phyloP scores from a whole-genome alignment of 2,888 invertebrate genomes.

The Himalopsyche japonica region DNA sequence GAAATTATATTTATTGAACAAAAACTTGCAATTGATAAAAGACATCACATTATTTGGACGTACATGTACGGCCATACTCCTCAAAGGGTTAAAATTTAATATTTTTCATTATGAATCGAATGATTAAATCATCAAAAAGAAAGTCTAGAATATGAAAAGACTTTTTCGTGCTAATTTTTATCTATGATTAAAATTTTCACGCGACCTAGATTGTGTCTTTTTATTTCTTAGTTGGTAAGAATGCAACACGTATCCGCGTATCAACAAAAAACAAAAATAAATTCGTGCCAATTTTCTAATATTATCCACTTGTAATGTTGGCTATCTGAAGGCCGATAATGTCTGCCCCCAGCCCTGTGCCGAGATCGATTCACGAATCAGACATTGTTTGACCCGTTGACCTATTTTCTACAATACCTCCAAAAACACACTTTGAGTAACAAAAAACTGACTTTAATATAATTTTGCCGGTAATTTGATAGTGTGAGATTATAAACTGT shows the following conservation, averaged over 20 bases:
- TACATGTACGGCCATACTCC: too few relatives aligned
- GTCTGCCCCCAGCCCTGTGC: background rate
- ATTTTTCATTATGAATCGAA: too few relatives aligned
- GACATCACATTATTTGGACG: too few relatives aligned
- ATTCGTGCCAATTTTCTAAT: background rate
- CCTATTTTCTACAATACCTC: background rate
- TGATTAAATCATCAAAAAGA: too few relatives aligned
- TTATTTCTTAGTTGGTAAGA: background rate
- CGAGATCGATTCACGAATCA: background rate
- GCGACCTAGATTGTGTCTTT: background rate
- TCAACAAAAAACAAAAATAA: background rate
- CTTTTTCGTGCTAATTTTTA: too few relatives aligned
- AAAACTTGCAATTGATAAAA: too few relatives aligned
- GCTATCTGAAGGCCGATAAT: background rate
- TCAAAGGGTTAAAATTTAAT: too few relatives aligned
- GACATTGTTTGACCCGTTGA: background rate
- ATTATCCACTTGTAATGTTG: background rate
- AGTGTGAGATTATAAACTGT: background rate
- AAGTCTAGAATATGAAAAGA: too few relatives aligned
- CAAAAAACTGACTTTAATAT: background rate
- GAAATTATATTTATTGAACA: too few relatives aligned
- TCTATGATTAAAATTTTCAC: too few relatives aligned
- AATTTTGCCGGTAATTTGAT: background rate
- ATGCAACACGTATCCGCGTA: background rate
- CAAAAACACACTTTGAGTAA: background rate